A percentile compares a stretch with the other conserved stretches of the same genome.
phyloP scores from a whole-genome alignment of 2,888 invertebrate genomes.

The Glyphotaelius pellucidus region DNA sequence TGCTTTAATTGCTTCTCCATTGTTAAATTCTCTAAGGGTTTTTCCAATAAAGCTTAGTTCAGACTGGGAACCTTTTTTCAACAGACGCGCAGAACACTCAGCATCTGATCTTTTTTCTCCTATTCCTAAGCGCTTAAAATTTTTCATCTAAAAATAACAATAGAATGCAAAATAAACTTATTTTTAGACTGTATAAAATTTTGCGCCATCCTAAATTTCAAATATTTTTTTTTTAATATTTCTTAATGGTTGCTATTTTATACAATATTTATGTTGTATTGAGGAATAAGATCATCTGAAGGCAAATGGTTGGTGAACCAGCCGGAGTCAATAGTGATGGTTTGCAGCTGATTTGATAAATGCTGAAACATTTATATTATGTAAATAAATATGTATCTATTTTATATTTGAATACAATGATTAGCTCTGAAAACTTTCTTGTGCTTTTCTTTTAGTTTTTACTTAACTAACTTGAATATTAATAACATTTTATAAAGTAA shows the following conservation, averaged over 20 bases:
- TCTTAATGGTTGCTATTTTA: not conserved
- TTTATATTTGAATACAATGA: not conserved
- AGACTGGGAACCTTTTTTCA: not conserved
- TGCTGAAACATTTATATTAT: not conserved
- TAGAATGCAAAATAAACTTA: not conserved
- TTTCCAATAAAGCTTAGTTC: not conserved
- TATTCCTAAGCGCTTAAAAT: not conserved
- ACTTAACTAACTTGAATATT: not conserved
- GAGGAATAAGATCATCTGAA: not conserved
- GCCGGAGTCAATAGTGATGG: not conserved
- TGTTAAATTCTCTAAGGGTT: not conserved
- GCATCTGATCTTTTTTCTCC: not conserved
- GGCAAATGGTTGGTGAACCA: not conserved
- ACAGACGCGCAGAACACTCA: not conserved
- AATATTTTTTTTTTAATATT: not conserved
- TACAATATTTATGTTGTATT: not conserved
- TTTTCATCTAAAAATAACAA: not conserved
- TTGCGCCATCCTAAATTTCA: not conserved
- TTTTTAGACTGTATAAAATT: not conserved
- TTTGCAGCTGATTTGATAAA: not conserved
- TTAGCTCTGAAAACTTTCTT: not conserved
- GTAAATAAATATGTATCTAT: not conserved
- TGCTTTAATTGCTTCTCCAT: no score
- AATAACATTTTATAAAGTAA: not conserved
- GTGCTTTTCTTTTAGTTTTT: not conserved